These are phyloP conservation scores for Trypoxylon attenuatum DNA, from an alignment of 2,888 invertebrate species.

Conservation along the genomic window DNA sequence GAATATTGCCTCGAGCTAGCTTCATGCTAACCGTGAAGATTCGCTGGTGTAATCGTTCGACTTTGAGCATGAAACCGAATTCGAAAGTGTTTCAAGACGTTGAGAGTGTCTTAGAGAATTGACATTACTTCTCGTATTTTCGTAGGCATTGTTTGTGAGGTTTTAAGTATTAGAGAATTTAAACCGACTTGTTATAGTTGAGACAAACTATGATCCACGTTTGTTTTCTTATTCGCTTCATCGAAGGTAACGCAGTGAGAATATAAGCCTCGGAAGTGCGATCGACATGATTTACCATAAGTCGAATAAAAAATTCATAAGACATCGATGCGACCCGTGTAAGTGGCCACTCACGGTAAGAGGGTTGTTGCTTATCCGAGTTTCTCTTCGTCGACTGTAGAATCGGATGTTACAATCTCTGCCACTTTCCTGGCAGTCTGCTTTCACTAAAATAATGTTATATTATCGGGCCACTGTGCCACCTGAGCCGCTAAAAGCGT, in stretches of 20 bases:
- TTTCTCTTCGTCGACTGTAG: slow-evolving; percentile 21
- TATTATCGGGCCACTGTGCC: slow-evolving; percentile 54
- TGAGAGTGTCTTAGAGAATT: neutral
- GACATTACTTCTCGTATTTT: too few relatives aligned
- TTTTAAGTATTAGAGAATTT: neutral
- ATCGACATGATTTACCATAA: slow-evolving; percentile 39
- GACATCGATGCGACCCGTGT: slow-evolving; percentile 19
- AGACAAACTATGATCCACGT: too few relatives aligned
- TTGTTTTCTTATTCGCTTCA: neutral
- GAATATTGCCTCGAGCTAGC: slow-evolving; percentile 14
- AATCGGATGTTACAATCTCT: slow-evolving; percentile 55
- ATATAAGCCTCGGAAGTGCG: neutral
- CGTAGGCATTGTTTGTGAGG: neutral
- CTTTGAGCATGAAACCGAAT: too few relatives aligned
- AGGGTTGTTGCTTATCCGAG: slow-evolving; percentile 44
- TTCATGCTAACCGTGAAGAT: slow-evolving; percentile 20
- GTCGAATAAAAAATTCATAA: slow-evolving; percentile 39
- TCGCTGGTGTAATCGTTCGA: neutral
- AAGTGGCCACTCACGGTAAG: slow-evolving; percentile 27
- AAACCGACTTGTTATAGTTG: too few relatives aligned
- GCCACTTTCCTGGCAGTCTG: slow-evolving; percentile 47
- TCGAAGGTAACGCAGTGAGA: neutral
- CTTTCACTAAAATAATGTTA: slow-evolving; percentile 59
- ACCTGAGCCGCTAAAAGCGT: slow-evolving; percentile 70
- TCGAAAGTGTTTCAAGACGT: neutral